Base-by-base conservation (phyloP, 2,113 vertebrate genomes). In the Jacana jacana region DNA sequence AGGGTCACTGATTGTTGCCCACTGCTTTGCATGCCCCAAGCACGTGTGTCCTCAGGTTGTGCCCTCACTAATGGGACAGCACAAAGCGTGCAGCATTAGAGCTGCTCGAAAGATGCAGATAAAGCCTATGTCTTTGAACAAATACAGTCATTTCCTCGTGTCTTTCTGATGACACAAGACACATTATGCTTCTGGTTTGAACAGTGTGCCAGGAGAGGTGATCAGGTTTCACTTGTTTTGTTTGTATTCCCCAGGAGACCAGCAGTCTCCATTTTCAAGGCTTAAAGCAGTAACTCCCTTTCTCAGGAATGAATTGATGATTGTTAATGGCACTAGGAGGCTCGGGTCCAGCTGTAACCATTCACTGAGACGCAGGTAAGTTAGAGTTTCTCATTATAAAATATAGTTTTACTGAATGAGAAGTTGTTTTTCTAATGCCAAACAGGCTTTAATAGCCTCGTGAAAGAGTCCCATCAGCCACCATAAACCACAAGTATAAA, bases 221-320 rank as follows among this genome's bases (percentile, higher is more conserved):
- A 96, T 98, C 96, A 83, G 94, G 97, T 98, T 98, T 96, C 97
- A 96, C 89, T 91, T 49, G 33, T 94, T 97, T 86, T 28, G 82
- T 85, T 97, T 94, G n/a, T 22, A 86, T 96, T 97, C 44, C 97
- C 97, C 95, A 96, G 96, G 97, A 97, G 97, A 98, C 52, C 4
- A 91, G 51, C 64, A 54, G 88, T 77, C 94, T 94, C 85, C 72
- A 68, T 95, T 96, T 96, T 52, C 80, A 78, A 89, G 69, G 75
- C 89, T 96, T 88, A 71, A 90, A 81, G 89, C 81, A 82, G 58
- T 46, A 90, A 84, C 70, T 95, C n/a, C 33, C 39, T 95, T 81
- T 94, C 89, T 68, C 28, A 15, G 91, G 97, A 95, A 96, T 40
- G 51, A 81, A 17, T 77, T 5, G 23, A 52, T 58, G 82, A 77